A percentile compares a stretch with the other conserved stretches of the same genome.
Conservation (phyloP, 2,113 vertebrate genomes). For the Coptodon rendalli region DNA sequence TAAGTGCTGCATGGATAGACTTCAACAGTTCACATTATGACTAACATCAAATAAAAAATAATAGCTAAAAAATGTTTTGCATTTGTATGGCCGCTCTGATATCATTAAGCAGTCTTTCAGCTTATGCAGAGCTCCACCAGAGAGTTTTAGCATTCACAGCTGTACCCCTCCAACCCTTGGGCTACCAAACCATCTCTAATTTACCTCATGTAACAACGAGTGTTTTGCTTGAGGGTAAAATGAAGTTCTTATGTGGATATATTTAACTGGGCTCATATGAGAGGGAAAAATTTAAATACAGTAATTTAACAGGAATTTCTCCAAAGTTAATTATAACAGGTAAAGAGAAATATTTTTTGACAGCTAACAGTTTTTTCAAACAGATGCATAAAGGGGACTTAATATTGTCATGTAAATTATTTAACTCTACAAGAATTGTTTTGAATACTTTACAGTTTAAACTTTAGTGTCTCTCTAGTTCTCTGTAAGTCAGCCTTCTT, state of each 20-base stretch:
- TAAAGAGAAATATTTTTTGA: neutral
- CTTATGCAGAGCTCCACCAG: neutral
- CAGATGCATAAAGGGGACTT: neutral
- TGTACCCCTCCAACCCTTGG: neutral
- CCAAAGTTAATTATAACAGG: neutral
- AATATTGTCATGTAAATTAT: neutral
- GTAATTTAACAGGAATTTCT: neutral
- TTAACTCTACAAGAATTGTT: neutral
- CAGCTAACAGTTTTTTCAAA: neutral
- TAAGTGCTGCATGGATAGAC: neutral
- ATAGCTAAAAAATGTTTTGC: neutral
- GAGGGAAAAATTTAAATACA: neutral
- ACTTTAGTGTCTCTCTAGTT: neutral
- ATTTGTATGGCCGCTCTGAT: neutral
- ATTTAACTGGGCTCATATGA: neutral
- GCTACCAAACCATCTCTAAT: neutral
- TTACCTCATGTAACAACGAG: neutral
- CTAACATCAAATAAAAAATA: neutral
- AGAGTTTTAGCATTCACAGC: neutral
- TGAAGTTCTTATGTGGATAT: neutral
- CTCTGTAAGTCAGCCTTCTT: neutral
- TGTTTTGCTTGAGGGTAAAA: conserved; percentile 3
- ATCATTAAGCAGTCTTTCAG: neutral
- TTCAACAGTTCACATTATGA: neutral
- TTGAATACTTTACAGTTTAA: neutral